phyloP scores from a whole-genome alignment of 2,113 vertebrate genomes.

The Mesocricetus auratus region DNA sequence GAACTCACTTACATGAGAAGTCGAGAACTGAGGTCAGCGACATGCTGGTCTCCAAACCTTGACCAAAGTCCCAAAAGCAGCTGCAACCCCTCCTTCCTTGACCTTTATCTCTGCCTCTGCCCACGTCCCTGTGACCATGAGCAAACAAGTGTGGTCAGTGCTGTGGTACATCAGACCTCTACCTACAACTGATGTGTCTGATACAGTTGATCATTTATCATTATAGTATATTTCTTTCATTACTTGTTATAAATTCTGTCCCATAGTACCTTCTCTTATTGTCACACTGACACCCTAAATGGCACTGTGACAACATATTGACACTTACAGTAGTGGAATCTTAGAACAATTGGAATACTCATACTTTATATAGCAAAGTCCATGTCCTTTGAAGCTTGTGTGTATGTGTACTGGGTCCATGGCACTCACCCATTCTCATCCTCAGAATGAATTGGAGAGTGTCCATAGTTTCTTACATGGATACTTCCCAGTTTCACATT shows the following conservation, averaged over 20 bases:
- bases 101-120: too few relatives aligned
- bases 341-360: background rate
- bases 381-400: background rate
- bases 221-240: background rate
- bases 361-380: too few relatives aligned
- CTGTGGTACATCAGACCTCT: too few relatives aligned
- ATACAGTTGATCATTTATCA: background rate
- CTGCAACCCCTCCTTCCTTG: too few relatives aligned
- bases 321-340: accelerated
- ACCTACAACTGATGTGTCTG: background rate
- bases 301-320: too few relatives aligned
- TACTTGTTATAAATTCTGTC: background rate
- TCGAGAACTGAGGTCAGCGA: too few relatives aligned
- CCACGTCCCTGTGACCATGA: too few relatives aligned
- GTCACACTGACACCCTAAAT: accelerated
- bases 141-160: too few relatives aligned
- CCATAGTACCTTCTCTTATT: background rate
- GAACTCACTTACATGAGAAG: too few relatives aligned
- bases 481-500: accelerated
- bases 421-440: background rate
- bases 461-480: background rate
- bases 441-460: background rate
- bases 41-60: too few relatives aligned
- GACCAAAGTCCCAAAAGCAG: too few relatives aligned
- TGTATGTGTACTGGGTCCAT: background rate